These are phyloP conservation scores for Callionymus lyra DNA, from an alignment of 2,113 vertebrate species.

Conservation along the genomic window DNA sequence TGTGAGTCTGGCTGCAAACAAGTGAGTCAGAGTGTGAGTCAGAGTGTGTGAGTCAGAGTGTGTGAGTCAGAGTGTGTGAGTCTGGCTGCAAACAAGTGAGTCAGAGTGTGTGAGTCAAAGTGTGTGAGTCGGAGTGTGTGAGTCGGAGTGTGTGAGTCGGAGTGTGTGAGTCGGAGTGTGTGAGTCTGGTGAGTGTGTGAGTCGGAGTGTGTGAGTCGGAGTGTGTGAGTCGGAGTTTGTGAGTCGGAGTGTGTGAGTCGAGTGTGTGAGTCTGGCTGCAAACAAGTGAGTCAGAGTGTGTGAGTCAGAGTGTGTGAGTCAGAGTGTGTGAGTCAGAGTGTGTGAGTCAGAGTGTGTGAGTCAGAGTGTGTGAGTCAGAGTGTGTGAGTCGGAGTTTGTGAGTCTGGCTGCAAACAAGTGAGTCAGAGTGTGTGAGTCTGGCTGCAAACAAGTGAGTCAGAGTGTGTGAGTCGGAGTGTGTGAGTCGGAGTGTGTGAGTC, in stretches of 20 bases:
- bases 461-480: slow-evolving; percentile 45
- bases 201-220: slow-evolving; percentile 81
- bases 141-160: slow-evolving; percentile 81
- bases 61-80: slow-evolving; percentile 74
- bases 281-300: slow-evolving; percentile 75
- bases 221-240: no score
- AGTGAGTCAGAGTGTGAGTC: slow-evolving; percentile 82
- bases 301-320: slow-evolving; percentile 75
- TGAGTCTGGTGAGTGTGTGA: no score
- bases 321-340: slow-evolving; percentile 77
- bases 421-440: slow-evolving; percentile 82
- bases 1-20: slow-evolving; percentile 74
- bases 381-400: no score
- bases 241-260: slow-evolving; percentile 52
- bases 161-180: slow-evolving; percentile 74
- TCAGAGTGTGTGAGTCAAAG: slow-evolving; percentile 18
- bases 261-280: slow-evolving; percentile 82
- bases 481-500: slow-evolving; percentile 87
- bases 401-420: slow-evolving; percentile 82
- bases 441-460: slow-evolving; percentile 84
- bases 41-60: slow-evolving; percentile 77
- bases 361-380: slow-evolving; percentile 78
- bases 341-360: slow-evolving; percentile 74
- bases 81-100: slow-evolving; percentile 88
- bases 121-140: slow-evolving; percentile 65